Evolutionary conservation across 1,140 invertebrate genomes (phyloP).

Genomic region (Apis cerana): DNA sequence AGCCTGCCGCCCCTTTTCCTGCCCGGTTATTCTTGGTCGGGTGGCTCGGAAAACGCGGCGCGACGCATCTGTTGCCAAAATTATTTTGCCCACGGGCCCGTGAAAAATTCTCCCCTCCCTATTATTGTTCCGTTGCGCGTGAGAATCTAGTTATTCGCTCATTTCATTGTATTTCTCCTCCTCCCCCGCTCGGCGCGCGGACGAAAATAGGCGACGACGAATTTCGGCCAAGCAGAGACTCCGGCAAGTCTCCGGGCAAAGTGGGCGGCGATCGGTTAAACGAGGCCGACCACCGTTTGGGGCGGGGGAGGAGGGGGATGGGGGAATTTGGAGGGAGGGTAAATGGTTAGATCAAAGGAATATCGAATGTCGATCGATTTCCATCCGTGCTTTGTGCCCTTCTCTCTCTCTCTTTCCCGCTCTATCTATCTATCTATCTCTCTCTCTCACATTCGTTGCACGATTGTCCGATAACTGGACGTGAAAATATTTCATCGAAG

Average conservation of each 20-base stretch:
- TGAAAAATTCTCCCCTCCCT: slow-evolving; percentile 79
- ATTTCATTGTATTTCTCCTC: slow-evolving; percentile 67
- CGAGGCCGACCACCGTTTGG: neutral
- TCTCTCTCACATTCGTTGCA: neutral
- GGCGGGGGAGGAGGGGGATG: neutral
- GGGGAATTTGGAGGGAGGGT: neutral
- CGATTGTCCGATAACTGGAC: neutral
- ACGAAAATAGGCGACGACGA: slow-evolving; percentile 55
- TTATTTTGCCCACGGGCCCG: slow-evolving; percentile 80
- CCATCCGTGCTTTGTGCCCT: neutral
- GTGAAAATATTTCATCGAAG: neutral
- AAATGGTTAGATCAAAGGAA: slow-evolving; percentile 7
- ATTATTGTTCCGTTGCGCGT: slow-evolving; percentile 79
- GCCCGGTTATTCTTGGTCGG: slow-evolving; percentile 78
- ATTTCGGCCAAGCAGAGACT: too few species aligned
- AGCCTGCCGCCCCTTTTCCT: slow-evolving; percentile 56
- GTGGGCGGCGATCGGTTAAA: neutral
- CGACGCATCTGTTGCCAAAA: slow-evolving; percentile 81
- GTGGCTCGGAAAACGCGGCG: slow-evolving; percentile 77
- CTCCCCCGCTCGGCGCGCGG: slow-evolving; percentile 7
- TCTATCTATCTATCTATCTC: too few species aligned
- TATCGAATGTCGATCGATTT: neutral
- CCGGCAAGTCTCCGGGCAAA: too few species aligned
- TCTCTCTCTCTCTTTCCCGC: too few species aligned
- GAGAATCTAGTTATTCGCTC: slow-evolving; percentile 79